Evolutionary conservation across 1,140 invertebrate species (phyloP), one percentile per base, ranked within the genome.

Genomic region (Lucilia cuprina): DNA sequence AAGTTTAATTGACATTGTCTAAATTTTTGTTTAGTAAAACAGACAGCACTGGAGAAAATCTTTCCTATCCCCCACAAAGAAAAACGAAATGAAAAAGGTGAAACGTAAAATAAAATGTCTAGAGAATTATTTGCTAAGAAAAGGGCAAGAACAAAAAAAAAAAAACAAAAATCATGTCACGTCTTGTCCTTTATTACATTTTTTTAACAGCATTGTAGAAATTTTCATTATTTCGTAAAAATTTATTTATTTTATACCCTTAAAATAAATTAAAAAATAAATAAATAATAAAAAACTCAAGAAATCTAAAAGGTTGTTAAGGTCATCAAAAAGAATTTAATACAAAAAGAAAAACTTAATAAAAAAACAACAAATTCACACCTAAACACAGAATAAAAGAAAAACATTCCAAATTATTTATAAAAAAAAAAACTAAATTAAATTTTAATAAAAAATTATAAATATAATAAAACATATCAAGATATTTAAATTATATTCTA

Each of bases 121-220:
- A 13, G 17, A 55, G 50, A 55, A n/a, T 55, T 70, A 70, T 70
- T 19, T 70, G n/a, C 19, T 70, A n/a, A 60, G 13, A 14, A n/a
- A 60, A n/a, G 17, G 13, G 5, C 50, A n/a, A 65, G 9, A 65
- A 14, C 17, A 65, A 77, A n/a, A 78, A 78, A 5, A 34, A 75
- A 41, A n/a, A 49, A 25, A 47, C n/a, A 41, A 77, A 77, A 41
- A 75, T 34, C 78, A 47, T 49, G 78, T 82, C 78, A 82, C 78
- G 78, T 82, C 25, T 82, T 82, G 41, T 82, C 78, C 78, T 82
- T 82, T 82, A 82, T 82, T 82, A 41, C 78, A n/a, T 55, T 82
- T 77, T 65, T 70, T 21, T 25, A 70, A 25, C 2, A 5, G 19
- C 65, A 12, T 70, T 25, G 21, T 21, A 25, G 21, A 21, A 70